Evolutionary conservation across 2,888 invertebrate genomes (phyloP).

Genomic region (Agrochola circellaris): DNA sequence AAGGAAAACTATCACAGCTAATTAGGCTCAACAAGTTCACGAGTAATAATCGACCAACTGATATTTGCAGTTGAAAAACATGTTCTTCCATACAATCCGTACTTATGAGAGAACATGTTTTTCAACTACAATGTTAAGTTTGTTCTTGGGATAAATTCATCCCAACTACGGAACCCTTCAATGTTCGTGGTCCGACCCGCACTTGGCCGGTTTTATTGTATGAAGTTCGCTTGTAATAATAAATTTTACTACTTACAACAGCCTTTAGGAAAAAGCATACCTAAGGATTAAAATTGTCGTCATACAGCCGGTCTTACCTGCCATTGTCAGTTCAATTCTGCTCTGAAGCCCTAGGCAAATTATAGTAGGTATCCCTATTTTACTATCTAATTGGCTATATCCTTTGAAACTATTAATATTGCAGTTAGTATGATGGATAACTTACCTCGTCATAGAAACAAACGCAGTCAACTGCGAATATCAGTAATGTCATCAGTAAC

Average conservation of each 20-base stretch:
- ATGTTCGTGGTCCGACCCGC: too few species aligned
- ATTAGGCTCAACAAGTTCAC: too few species aligned
- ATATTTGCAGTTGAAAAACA: too few species aligned
- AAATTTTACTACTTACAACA: neutral
- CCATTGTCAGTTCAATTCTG: conserved; percentile 19
- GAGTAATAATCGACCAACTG: too few species aligned
- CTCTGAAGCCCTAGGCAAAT: conserved; percentile 2
- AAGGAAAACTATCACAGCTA: too few species aligned
- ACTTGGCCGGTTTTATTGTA: conserved; percentile 1
- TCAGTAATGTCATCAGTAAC: conserved; percentile 75
- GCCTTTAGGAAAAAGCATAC: neutral
- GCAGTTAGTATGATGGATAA: conserved; percentile 12
- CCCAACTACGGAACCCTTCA: too few species aligned
- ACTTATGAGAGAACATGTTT: too few species aligned
- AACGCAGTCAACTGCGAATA: conserved; percentile 82
- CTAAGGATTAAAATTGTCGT: neutral
- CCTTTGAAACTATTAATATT: conserved; percentile 24
- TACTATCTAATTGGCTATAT: conserved; percentile 5
- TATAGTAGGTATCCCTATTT: neutral
- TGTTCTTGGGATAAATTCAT: too few species aligned
- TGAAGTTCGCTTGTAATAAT: conserved; percentile 1
- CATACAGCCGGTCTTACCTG: too few species aligned
- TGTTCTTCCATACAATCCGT: too few species aligned
- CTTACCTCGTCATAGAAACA: conserved; percentile 88
- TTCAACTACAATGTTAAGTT: too few species aligned